phyloP scores from a whole-genome alignment of 2,797 vertebrate species.

The Perdix hodgsoniae region DNA sequence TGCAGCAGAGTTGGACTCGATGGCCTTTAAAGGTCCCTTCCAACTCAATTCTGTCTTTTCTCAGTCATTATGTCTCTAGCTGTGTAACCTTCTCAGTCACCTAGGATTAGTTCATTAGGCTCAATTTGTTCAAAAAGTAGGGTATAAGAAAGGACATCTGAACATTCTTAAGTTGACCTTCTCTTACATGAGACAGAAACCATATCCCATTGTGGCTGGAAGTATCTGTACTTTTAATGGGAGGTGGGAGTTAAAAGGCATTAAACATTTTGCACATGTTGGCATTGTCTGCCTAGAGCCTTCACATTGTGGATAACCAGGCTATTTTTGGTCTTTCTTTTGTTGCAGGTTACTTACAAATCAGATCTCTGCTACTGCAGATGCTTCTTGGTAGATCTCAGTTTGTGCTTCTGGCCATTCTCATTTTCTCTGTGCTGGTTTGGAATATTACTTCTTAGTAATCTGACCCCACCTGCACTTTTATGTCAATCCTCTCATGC shows the following conservation, averaged over 20 bases:
- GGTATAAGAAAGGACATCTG: neutral
- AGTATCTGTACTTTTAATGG: neutral
- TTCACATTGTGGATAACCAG: neutral
- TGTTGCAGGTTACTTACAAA: neutral
- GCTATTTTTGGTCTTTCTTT: neutral
- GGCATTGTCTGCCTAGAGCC: neutral
- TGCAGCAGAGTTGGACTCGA: too few species aligned
- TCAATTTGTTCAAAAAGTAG: neutral
- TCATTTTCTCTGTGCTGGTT: neutral
- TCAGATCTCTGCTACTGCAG: neutral
- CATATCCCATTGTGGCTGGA: neutral
- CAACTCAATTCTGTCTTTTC: neutral
- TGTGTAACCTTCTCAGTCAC: neutral
- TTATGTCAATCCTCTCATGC: neutral
- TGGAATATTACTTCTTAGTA: neutral
- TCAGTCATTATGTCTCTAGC: accelerated
- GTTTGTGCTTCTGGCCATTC: neutral
- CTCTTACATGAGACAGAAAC: neutral
- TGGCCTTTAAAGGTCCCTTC: too few species aligned
- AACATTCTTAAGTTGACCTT: neutral
- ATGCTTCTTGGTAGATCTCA: too few species aligned
- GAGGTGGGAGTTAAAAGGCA: neutral
- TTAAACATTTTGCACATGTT: neutral
- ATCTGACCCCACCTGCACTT: neutral
- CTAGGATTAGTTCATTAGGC: neutral